Conservation (phyloP, 2,113 vertebrate species). For the Cryptoleucopteryx plumbea region DNA sequence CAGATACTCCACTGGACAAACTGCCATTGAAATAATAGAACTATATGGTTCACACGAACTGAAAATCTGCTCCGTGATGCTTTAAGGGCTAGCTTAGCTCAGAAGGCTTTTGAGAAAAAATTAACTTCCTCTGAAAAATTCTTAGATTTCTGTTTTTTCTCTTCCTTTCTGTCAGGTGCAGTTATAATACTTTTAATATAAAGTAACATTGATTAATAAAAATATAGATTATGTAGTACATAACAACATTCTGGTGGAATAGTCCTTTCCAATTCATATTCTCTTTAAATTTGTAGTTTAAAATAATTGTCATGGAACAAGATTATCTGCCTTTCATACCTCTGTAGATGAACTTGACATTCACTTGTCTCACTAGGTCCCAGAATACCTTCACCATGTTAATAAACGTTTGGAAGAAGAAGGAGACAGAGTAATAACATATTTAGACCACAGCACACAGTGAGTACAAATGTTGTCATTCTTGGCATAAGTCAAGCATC, state of each 20-base stretch:
- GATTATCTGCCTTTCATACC: neutral
- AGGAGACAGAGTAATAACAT: conserved; percentile 80
- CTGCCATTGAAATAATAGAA: neutral
- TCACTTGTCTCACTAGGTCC: conserved; percentile 62
- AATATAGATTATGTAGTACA: neutral
- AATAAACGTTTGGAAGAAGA: conserved; percentile 82
- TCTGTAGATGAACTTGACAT: neutral
- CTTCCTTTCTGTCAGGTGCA: neutral
- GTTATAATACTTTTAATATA: neutral
- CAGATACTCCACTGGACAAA: neutral
- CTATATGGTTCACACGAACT: neutral
- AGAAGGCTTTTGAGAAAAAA: neutral
- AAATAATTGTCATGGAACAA: neutral
- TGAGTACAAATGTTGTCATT: conserved; percentile 50
- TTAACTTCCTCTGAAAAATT: neutral
- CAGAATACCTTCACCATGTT: conserved; percentile 83
- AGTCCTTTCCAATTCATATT: neutral
- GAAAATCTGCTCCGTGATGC: neutral
- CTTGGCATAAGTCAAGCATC: neutral
- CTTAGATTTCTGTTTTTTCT: neutral
- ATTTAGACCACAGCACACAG: conserved; percentile 82
- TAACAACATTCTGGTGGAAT: neutral
- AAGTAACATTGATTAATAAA: neutral
- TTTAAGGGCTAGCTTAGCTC: neutral
- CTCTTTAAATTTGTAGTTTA: neutral